These are phyloP conservation scores for Micrastur ruficollis DNA, from an alignment of 2,797 vertebrate genomes.

Conservation along the genomic window DNA sequence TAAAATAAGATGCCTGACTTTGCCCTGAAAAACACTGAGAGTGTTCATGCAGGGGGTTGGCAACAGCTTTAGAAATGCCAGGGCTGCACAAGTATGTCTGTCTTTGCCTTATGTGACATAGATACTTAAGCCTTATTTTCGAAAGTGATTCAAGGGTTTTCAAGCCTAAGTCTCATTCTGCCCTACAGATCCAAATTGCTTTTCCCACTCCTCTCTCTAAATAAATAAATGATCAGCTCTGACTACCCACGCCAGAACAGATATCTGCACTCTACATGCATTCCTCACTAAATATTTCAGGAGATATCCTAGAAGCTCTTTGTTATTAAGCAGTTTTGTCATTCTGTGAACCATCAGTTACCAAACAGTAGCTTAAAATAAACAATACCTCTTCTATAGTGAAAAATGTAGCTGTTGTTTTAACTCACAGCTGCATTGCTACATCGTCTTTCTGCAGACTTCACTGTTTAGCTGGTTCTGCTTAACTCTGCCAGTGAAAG, in stretches of 20 bases:
- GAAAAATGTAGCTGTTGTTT: slow-evolving; percentile 22
- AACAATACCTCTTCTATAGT: neutral
- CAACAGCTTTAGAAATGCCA: neutral
- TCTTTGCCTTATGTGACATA: neutral
- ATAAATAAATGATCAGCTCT: slow-evolving; percentile 61
- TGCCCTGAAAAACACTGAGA: neutral
- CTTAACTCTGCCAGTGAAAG: neutral
- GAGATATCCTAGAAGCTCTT: slow-evolving; percentile 24
- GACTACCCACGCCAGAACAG: slow-evolving; percentile 17
- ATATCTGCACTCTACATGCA: neutral
- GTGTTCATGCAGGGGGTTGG: neutral
- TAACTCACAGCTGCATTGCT: slow-evolving; percentile 10
- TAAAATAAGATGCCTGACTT: neutral
- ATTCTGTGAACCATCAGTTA: slow-evolving; percentile 32
- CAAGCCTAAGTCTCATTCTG: neutral
- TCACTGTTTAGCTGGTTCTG: neutral
- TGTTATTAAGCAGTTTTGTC: slow-evolving; percentile 57
- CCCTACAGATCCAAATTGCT: slow-evolving; percentile 13
- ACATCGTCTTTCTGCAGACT: neutral
- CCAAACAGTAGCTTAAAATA: slow-evolving; percentile 25
- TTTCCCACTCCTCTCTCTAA: slow-evolving; percentile 28
- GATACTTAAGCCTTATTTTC: neutral
- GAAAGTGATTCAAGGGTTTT: slow-evolving; percentile 20
- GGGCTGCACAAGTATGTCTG: neutral
- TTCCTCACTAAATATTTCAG: slow-evolving; percentile 59